These are phyloP conservation scores for Polypterus senegalus DNA, from an alignment of 2,113 vertebrate species.

Conservation along the genomic window DNA sequence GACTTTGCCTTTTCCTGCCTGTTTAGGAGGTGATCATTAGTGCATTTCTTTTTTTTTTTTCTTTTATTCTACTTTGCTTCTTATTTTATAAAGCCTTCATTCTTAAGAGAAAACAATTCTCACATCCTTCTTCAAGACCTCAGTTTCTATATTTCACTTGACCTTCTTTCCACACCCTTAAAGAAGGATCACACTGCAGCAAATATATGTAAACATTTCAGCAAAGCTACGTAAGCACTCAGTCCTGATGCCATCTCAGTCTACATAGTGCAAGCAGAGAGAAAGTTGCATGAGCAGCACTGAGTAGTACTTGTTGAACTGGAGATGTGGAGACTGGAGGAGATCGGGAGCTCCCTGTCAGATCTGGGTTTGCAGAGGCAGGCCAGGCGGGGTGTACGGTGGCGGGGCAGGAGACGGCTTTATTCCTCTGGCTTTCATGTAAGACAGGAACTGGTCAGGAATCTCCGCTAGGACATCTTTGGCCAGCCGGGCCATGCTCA, in stretches of 20 bases:
- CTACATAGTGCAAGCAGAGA: slow-evolving; percentile 27
- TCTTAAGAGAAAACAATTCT: slow-evolving; percentile 11
- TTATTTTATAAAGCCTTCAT: not conserved
- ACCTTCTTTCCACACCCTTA: slow-evolving; percentile 53
- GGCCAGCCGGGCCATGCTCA: slow-evolving; percentile 91
- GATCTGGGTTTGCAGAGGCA: slow-evolving; percentile 80
- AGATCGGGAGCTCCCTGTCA: slow-evolving; percentile 37
- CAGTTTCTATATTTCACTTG: slow-evolving; percentile 47
- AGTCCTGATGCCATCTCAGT: slow-evolving; percentile 18
- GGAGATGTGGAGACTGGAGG: slow-evolving; percentile 9
- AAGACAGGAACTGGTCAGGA: slow-evolving; percentile 92
- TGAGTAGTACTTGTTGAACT: slow-evolving; percentile 19
- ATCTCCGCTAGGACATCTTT: slow-evolving; percentile 95
- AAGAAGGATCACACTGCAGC: slow-evolving; percentile 51
- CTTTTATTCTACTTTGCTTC: not conserved
- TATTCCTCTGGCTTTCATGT: slow-evolving; percentile 90
- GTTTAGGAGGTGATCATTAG: slow-evolving; percentile 12
- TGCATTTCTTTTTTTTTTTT: not conserved
- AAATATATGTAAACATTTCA: slow-evolving; percentile 55
- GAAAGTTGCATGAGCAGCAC: slow-evolving; percentile 22
- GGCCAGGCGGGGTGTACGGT: slow-evolving; percentile 75
- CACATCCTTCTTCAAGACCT: slow-evolving; percentile 39
- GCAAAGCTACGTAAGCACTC: slow-evolving; percentile 37
- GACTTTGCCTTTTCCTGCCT: slow-evolving; percentile 27
- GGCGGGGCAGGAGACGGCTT: slow-evolving; percentile 86